Evolutionary conservation across 2,113 vertebrate genomes (phyloP).

Genomic region (Anseranas semipalmata): DNA sequence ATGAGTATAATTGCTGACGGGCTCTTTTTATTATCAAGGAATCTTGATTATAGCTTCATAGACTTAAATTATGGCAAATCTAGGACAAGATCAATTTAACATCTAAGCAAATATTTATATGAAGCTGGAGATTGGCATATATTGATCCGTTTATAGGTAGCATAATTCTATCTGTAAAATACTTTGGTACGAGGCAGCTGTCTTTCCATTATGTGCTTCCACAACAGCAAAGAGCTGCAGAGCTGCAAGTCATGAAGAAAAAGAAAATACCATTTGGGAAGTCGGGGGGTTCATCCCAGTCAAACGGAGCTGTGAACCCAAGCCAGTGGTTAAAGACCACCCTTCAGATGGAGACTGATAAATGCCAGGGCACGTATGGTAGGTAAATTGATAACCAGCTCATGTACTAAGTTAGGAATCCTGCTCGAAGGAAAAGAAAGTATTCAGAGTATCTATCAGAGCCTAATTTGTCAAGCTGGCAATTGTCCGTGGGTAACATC

Average conservation of each 20-base stretch:
- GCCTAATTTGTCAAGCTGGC: slow-evolving; percentile 12
- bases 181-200: neutral
- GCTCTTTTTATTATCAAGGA: slow-evolving; percentile 58
- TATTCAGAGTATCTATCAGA: neutral
- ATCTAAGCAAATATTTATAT: slow-evolving; percentile 62
- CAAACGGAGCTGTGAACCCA: neutral
- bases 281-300: neutral
- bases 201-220: neutral
- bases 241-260: neutral
- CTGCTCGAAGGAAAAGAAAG: neutral
- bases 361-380: neutral
- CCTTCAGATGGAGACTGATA: neutral
- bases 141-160: slow-evolving; percentile 49
- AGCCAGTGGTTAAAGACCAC: neutral
- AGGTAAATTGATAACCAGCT: neutral
- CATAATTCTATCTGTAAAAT: slow-evolving; percentile 24
- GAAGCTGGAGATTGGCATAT: slow-evolving; percentile 42
- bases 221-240: neutral
- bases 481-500: neutral
- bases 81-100: slow-evolving; percentile 68
- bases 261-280: neutral
- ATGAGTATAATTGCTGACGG: slow-evolving; percentile 61
- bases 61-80: slow-evolving; percentile 57
- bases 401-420: neutral
- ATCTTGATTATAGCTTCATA: slow-evolving; percentile 59